Percentiles rank a stretch among this genome's conserved stretches.
Conservation (phyloP, 2,888 invertebrate species). For the Holacanthella duospinosa region DNA sequence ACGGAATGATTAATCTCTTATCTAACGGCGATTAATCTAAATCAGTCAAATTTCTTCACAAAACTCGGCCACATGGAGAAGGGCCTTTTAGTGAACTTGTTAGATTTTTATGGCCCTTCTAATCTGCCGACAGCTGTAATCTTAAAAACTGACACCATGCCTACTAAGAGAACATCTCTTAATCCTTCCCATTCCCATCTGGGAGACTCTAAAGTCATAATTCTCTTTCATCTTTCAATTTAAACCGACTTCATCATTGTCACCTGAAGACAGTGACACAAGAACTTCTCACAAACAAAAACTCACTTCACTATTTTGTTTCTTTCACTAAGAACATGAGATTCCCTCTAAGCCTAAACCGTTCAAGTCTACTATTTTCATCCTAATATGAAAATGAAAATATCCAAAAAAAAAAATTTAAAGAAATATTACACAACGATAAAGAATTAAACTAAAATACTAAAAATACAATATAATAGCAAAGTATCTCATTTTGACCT, state of each 20-base stretch:
- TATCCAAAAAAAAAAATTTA: too few species aligned
- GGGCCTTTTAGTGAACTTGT: neutral
- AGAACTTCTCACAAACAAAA: neutral
- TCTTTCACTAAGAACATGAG: too few species aligned
- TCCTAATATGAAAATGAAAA: too few species aligned
- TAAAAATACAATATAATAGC: too few species aligned
- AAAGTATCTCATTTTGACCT: neutral
- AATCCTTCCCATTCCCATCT: neutral
- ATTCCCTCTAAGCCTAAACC: too few species aligned
- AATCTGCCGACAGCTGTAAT: slow-evolving; percentile 6
- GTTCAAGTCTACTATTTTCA: too few species aligned
- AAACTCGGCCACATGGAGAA: neutral
- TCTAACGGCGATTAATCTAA: neutral
- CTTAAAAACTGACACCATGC: neutral
- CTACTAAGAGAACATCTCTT: neutral
- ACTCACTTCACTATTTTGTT: neutral
- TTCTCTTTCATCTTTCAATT: neutral
- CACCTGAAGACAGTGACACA: neutral
- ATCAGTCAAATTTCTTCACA: too few species aligned
- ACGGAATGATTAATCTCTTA: too few species aligned
- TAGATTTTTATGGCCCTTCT: neutral
- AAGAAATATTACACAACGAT: too few species aligned
- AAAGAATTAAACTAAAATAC: too few species aligned
- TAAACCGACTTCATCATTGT: neutral
- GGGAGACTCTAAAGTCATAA: neutral